Evolutionary conservation across 2,797 vertebrate species (phyloP).

Genomic region (Ficedula albicollis): DNA sequence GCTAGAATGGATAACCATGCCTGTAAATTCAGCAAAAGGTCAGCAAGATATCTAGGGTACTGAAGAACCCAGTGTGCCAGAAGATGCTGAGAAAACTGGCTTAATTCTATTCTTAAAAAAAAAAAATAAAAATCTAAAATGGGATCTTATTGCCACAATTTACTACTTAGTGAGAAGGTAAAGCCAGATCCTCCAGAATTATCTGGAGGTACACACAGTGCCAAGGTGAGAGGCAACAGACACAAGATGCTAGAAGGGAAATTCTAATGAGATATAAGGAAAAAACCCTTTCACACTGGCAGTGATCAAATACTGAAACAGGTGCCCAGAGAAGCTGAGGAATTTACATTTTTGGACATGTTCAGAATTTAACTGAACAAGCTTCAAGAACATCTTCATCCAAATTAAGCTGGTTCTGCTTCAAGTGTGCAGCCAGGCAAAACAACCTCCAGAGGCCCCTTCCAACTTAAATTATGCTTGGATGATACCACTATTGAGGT

Average conservation of each 20-base stretch:
- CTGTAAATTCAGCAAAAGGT: background rate
- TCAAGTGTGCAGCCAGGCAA: background rate
- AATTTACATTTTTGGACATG: background rate
- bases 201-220: accelerated
- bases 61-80: background rate
- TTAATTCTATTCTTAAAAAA: background rate
- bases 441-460: background rate
- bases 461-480: background rate
- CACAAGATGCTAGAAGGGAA: background rate
- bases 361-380: background rate
- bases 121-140: background rate
- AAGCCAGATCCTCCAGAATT: background rate
- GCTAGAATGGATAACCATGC: background rate
- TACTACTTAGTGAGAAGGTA: background rate
- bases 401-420: background rate
- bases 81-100: background rate
- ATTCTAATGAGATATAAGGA: background rate
- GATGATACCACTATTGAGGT: background rate
- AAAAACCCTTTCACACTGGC: background rate
- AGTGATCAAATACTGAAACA: background rate
- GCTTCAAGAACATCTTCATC: background rate
- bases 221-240: background rate
- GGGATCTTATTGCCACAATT: background rate
- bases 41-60: background rate
- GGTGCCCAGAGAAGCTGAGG: background rate